Base-by-base conservation (phyloP, 2,113 vertebrate genomes). In the Megaceryle maxima region DNA sequence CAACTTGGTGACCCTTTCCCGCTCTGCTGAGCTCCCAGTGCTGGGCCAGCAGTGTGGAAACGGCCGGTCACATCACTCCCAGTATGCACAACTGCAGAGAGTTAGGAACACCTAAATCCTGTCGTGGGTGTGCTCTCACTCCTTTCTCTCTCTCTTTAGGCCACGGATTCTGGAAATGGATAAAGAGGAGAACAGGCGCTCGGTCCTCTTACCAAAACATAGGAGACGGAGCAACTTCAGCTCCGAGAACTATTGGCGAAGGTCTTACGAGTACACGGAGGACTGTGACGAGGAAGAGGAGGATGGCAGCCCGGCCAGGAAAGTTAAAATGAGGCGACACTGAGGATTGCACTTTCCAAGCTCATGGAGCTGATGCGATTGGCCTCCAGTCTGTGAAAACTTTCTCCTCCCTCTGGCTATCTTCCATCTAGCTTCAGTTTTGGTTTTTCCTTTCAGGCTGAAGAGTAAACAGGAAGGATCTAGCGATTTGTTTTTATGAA, bases 141-240 rank as follows among this genome's bases (percentile, higher is more conserved):
- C 16, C 44, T 60, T 29, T 57, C 33, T 60, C 73, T 50, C n/a
- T 59, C 35, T 68, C 79, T 26, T 1, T 50, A 99, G 99, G 97
- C 99, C 99, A 31, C 98, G 99, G 50, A 98, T 99, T 87, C 98
- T 99, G 59, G 99, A 99, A 97, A 99, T 99, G 99, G 99, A 99
- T 97, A 99, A 99, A 94, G 99, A 99, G 88, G 99, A 99, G 97
- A 99, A 99, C 97, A 98, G 99, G 76, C 98, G 98, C 55, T 99
- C 99, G 0, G 98, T 99, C 35, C 91, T 98, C 76, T 98, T 99
- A 95, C 98, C 97, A 28, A 98, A 98, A 63, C 98, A 98, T 70
- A 98, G 98, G 85, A 98, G 98, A 89, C 96, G 98, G 95, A 97
- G 98, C 69, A 97, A 97, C 96, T 98, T 98, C 96, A 98, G 98